Percentiles rank a stretch among this genome's conserved stretches.
Evolutionary conservation across 2,113 vertebrate genomes (phyloP).

Genomic region (Laticauda colubrina): DNA sequence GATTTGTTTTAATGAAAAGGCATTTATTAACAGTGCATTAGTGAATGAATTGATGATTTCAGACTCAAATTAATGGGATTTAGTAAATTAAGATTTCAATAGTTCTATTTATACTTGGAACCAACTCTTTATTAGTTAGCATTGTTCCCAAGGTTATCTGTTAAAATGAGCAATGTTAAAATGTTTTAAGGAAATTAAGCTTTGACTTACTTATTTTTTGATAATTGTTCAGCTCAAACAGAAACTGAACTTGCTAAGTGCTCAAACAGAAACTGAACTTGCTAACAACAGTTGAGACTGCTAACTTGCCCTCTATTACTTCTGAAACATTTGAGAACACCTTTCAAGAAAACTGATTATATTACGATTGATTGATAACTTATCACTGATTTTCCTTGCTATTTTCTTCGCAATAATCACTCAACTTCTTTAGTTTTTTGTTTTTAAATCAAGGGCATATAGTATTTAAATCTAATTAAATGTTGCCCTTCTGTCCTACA

Average conservation of each 20-base stretch:
- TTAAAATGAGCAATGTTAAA: not conserved
- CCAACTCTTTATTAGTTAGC: not conserved
- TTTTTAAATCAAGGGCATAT: not conserved
- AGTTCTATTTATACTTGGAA: not conserved
- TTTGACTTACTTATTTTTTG: not conserved
- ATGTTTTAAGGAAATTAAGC: not conserved
- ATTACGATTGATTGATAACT: slow-evolving; percentile 13
- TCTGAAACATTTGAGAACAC: not conserved
- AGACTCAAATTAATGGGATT: not conserved
- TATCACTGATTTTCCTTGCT: not conserved
- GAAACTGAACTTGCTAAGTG: not conserved
- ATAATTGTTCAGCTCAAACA: not conserved
- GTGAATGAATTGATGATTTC: not conserved
- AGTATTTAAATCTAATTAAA: slow-evolving; percentile 18
- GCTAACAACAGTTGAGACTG: not conserved
- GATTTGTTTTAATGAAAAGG: not conserved
- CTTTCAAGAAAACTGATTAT: slow-evolving; percentile 24
- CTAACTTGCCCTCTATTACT: slow-evolving; percentile 31
- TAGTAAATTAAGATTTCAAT: not conserved
- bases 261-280: not conserved
- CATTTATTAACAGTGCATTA: too few species aligned
- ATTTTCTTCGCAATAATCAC: not conserved
- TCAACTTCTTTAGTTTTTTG: not conserved
- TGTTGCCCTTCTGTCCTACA: not conserved
- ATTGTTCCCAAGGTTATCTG: not conserved